These are phyloP conservation scores for Leucosticte australis DNA, from an alignment of 2,113 vertebrate genomes.

Conservation along the genomic window DNA sequence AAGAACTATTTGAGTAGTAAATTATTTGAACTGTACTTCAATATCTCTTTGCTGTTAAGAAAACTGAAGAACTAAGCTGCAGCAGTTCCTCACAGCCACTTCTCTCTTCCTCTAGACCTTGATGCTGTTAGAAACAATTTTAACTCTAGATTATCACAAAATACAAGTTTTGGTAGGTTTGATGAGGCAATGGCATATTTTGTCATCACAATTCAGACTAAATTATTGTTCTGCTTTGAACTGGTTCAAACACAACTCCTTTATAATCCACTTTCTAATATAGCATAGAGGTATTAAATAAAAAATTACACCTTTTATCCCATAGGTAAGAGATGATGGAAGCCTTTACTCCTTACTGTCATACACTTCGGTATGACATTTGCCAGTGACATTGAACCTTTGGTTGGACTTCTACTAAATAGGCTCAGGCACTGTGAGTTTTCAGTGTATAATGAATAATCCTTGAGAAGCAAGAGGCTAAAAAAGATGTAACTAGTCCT, in stretches of 20 bases:
- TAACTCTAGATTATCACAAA: background rate
- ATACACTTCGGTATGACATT: background rate
- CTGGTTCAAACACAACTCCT: background rate
- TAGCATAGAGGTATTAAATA: background rate
- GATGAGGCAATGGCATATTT: background rate
- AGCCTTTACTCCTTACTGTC: background rate
- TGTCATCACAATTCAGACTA: background rate
- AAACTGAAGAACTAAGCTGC: background rate
- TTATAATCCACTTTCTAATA: background rate
- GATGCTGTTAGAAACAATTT: background rate
- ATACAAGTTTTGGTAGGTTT: background rate
- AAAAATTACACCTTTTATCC: background rate
- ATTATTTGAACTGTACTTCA: background rate
- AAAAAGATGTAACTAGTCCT: background rate
- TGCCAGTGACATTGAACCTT: background rate
- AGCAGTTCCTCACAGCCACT: background rate
- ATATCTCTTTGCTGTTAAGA: background rate
- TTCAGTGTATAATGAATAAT: background rate
- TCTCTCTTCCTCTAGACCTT: background rate
- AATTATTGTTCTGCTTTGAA: background rate
- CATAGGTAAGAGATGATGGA: background rate
- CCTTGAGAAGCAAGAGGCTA: background rate
- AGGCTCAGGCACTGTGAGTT: background rate
- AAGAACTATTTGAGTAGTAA: conserved; percentile 2
- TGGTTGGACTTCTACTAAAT: background rate